A percentile compares a stretch with the other conserved stretches of the same genome.
Conservation (phyloP, 2,113 vertebrate species). For the Edolisoma coerulescens region DNA sequence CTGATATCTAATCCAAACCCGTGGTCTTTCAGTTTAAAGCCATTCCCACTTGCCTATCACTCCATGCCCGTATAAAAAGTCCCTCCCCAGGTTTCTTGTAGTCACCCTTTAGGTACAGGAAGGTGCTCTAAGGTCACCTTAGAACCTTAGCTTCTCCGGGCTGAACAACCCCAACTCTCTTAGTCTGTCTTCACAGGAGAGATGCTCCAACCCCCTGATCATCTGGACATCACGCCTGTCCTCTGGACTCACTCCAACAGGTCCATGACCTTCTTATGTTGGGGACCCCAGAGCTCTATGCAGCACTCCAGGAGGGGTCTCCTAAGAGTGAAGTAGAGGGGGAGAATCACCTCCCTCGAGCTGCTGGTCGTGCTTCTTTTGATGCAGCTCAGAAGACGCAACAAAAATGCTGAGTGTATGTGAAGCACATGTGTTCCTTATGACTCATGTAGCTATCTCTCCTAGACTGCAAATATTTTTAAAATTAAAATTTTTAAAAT, state of each 20-base stretch:
- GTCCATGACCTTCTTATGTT: too few relatives aligned
- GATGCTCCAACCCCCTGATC: background rate
- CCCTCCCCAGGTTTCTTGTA: background rate
- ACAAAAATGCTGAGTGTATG: background rate
- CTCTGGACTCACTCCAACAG: background rate
- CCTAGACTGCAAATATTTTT: background rate
- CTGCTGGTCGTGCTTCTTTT: background rate
- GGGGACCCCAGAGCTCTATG: background rate
- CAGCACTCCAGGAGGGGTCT: background rate
- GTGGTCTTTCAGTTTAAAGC: background rate
- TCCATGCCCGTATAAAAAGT: background rate
- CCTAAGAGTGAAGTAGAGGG: accelerated
- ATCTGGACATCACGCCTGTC: background rate
- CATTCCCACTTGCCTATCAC: background rate
- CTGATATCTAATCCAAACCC: background rate
- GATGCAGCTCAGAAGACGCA: background rate
- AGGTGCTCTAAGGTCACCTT: background rate
- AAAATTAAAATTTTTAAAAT: background rate
- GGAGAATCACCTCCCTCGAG: background rate
- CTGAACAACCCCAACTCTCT: background rate
- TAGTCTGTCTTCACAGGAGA: background rate
- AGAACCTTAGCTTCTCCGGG: background rate
- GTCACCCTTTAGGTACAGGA: background rate
- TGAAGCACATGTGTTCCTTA: background rate
- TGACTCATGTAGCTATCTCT: background rate